These are phyloP conservation scores for Callocephalon fimbriatum DNA, from an alignment of 2,113 vertebrate genomes.

Conservation along the genomic window DNA sequence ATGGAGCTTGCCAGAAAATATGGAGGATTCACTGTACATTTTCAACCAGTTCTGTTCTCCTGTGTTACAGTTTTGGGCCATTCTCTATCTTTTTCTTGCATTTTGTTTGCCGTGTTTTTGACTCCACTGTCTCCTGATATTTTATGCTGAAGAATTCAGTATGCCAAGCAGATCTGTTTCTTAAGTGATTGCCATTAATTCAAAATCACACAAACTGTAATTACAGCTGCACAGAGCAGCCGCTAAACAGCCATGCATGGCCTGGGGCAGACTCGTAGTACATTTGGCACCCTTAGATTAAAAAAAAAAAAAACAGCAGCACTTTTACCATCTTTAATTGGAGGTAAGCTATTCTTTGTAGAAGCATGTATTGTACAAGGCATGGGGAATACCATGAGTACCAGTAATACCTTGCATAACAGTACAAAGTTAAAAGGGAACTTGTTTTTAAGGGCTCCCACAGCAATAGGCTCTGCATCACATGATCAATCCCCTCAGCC, in stretches of 20 bases:
- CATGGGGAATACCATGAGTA: conserved; percentile 70
- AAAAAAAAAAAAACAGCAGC: neutral
- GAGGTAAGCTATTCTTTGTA: conserved; percentile 41
- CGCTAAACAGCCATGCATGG: neutral
- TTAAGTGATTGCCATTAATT: neutral
- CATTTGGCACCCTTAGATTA: neutral
- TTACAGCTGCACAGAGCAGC: neutral
- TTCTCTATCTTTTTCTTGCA: neutral
- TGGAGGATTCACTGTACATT: neutral
- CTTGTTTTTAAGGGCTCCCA: conserved; percentile 45
- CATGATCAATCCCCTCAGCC: conserved; percentile 52
- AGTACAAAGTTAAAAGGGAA: conserved; percentile 55
- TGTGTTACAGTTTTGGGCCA: neutral
- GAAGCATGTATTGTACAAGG: conserved; percentile 23
- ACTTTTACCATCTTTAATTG: conserved; percentile 27
- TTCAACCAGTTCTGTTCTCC: neutral
- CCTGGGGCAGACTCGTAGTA: neutral
- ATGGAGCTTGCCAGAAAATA: neutral
- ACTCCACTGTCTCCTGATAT: neutral
- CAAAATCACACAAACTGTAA: neutral
- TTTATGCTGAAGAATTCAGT: neutral
- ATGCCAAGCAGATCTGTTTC: neutral
- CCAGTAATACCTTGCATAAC: conserved; percentile 70
- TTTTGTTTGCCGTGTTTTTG: neutral
- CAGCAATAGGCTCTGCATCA: conserved; percentile 22